phyloP scores from a whole-genome alignment of 2,888 invertebrate species.

The Nephrotoma appendiculata region DNA sequence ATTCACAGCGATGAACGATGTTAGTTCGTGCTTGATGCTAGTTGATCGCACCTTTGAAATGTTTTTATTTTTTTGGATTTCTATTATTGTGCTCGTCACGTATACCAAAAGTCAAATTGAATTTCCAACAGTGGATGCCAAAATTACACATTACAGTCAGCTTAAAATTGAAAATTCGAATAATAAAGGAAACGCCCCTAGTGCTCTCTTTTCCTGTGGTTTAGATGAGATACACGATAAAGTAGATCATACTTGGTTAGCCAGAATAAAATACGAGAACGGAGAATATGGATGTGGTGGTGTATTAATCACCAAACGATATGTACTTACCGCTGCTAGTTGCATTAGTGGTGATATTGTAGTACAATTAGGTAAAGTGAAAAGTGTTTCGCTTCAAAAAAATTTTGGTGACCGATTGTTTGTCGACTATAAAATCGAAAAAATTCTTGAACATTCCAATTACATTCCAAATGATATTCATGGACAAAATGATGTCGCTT shows the following conservation, averaged over 20 bases:
- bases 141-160: not conserved
- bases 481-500: not conserved
- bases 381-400: not conserved
- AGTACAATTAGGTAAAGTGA: not conserved
- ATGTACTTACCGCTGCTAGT: not conserved
- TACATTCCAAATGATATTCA: not conserved
- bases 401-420: not conserved
- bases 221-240: not conserved
- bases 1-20: not conserved
- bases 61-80: not conserved
- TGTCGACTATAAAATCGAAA: not conserved
- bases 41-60: not conserved
- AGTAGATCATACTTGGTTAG: not conserved
- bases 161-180: not conserved
- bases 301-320: not conserved
- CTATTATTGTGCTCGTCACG: not conserved
- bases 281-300: not conserved
- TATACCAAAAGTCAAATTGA: not conserved
- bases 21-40: not conserved
- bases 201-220: not conserved
- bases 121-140: not conserved
- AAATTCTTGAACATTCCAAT: not conserved
- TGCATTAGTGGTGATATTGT: not conserved
- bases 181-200: not conserved
- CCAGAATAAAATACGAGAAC: not conserved